A percentile compares a stretch with the other conserved stretches of the same genome.
These are phyloP conservation scores for Antheraea pernyi DNA, from an alignment of 1,140 invertebrate species.

Conservation along the genomic window DNA sequence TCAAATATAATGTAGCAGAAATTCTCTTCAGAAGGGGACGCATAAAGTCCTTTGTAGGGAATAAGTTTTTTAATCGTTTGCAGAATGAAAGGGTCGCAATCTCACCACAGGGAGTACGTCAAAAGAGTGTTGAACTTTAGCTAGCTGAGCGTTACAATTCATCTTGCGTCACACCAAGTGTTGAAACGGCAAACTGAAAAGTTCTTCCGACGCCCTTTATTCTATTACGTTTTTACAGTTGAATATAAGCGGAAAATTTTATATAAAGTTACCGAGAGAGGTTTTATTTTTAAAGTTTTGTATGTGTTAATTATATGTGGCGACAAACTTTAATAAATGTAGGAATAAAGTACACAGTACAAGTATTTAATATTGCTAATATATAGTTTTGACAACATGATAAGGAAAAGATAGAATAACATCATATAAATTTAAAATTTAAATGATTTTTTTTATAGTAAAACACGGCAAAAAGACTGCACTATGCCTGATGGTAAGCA, in stretches of 20 bases:
- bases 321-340: no score
- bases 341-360: no score
- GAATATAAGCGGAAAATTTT: background rate
- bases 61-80: slow-evolving; percentile 11
- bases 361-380: no score
- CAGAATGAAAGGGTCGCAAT: slow-evolving; percentile 10
- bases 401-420: no score
- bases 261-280: no score
- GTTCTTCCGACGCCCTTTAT: background rate
- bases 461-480: no score
- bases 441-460: no score
- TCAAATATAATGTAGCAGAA: background rate
- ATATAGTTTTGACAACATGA: no score
- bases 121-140: background rate
- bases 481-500: no score
- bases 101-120: slow-evolving; percentile 7
- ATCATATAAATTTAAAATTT: no score
- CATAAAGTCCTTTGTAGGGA: background rate
- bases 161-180: background rate
- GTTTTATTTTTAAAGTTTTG: no score
- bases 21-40: background rate
- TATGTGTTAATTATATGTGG: no score
- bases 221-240: background rate
- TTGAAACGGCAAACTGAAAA: background rate
- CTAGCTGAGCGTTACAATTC: background rate